Percentiles rank a stretch among this genome's conserved stretches.
These are phyloP conservation scores for Lophochroa leadbeateri DNA, from an alignment of 2,113 vertebrate genomes.

Conservation along the genomic window DNA sequence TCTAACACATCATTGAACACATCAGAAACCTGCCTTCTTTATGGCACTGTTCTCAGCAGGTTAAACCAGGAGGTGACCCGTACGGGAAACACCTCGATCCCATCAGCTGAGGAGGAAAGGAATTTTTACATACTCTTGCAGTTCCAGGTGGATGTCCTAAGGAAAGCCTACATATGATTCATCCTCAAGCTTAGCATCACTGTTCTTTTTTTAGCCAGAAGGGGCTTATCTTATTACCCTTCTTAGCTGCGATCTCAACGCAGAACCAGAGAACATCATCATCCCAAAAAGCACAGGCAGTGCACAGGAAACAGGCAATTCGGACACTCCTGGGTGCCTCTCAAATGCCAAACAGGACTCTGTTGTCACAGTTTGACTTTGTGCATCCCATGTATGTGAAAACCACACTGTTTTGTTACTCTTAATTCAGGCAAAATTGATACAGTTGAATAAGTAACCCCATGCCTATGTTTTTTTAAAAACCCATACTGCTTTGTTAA, in stretches of 20 bases:
- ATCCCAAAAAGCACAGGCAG: not conserved
- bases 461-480: not conserved
- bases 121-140: not conserved
- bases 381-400: rapidly evolving
- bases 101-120: not conserved
- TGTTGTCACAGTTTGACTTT: not conserved
- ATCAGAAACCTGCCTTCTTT: not conserved
- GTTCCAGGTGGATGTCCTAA: not conserved
- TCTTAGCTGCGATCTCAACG: constrained; percentile 22
- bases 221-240: constrained; percentile 51
- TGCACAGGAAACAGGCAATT: not conserved
- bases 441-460: not conserved
- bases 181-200: constrained; percentile 16
- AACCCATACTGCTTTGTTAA: not conserved
- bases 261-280: not conserved
- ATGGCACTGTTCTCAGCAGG: not conserved
- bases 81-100: not conserved
- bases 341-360: not conserved
- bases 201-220: constrained; percentile 48
- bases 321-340: not conserved
- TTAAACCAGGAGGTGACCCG: not conserved
- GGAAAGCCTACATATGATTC: not conserved
- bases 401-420: not conserved
- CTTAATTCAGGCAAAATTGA: not conserved
- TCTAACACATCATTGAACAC: not conserved